Evolutionary conservation across 2,113 vertebrate species (phyloP), one percentile per base, ranked within the genome.

Genomic region (Zootoca vivipara): DNA sequence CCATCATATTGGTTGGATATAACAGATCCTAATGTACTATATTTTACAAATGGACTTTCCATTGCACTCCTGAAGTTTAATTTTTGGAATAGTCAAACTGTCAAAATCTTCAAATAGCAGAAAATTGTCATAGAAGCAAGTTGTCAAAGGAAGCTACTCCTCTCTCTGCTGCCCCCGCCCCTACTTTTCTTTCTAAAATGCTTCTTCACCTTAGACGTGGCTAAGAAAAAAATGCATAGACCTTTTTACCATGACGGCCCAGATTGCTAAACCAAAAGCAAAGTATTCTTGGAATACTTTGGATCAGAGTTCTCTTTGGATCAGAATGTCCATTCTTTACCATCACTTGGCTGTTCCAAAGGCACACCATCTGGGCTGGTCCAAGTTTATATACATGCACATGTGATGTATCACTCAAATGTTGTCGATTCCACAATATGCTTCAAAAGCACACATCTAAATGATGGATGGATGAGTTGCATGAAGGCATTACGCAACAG

Each of bases 401-500:
- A 65, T 38, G 38, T 78, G 85, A 81, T 86, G 90, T 90, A 87
- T 90, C 93, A 89, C 87, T 89, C 87, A 94, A 95, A 91, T 92
- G 86, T 95, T 90, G 95, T 92, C 92, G 78, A 4, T 93, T 95
- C 89, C 88, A 94, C 73, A 83, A 89, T 85, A 87, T 94, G 80
- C 91, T 92, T 82, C 85, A 89, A 87, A 91, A 89, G 1, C 33
- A 86, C 89, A 89, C 91, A 94, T 92, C 91, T 93, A 91, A 95
- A 92, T 97, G 92, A 94, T 7, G 82, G 94, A 93, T 96, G 94
- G 94, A 83, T 96, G 95, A 94, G 91, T 90, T 94, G 95, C 64
- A 0, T 96, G 95, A 96, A 96, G 95, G 94, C 96, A 96, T 96
- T 92, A 94, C 96, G 22, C 22, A 38, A 22, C 6, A 64, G 42